phyloP scores from a whole-genome alignment of 1,140 invertebrate genomes.

The Neelides sp. region DNA sequence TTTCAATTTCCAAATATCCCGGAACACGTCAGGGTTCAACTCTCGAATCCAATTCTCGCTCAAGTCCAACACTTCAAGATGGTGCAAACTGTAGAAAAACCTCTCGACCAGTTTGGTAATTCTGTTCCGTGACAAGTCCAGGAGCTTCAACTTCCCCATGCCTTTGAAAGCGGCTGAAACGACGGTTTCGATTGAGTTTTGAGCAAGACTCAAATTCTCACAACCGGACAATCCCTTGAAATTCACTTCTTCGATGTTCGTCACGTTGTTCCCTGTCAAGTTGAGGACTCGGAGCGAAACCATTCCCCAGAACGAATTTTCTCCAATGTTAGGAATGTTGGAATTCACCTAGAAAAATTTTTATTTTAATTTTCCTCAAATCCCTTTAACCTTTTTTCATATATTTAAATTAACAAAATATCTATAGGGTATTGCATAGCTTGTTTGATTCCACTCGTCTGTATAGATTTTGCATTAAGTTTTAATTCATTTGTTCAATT shows the following conservation, averaged over 20 bases:
- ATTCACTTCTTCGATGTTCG: conserved; percentile 42
- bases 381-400: background rate
- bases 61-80: conserved; percentile 53
- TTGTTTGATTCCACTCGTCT: too few relatives aligned
- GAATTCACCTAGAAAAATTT: conserved; percentile 40
- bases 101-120: conserved; percentile 52
- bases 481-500: too few relatives aligned
- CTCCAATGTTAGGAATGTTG: conserved; percentile 61
- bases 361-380: background rate
- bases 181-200: conserved; percentile 40
- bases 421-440: too few relatives aligned
- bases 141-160: conserved; percentile 47
- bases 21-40: conserved; percentile 60
- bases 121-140: conserved; percentile 56
- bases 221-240: conserved; percentile 36
- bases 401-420: background rate
- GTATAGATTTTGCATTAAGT: too few relatives aligned
- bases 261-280: conserved; percentile 62
- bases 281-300: conserved; percentile 53
- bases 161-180: conserved; percentile 58
- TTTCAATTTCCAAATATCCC: conserved; percentile 52
- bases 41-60: conserved; percentile 57
- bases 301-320: conserved; percentile 62
- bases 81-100: conserved; percentile 52
- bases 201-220: conserved; percentile 38